Conservation (phyloP, 2,113 vertebrate genomes). For the Haplotaxodon microlepis region DNA sequence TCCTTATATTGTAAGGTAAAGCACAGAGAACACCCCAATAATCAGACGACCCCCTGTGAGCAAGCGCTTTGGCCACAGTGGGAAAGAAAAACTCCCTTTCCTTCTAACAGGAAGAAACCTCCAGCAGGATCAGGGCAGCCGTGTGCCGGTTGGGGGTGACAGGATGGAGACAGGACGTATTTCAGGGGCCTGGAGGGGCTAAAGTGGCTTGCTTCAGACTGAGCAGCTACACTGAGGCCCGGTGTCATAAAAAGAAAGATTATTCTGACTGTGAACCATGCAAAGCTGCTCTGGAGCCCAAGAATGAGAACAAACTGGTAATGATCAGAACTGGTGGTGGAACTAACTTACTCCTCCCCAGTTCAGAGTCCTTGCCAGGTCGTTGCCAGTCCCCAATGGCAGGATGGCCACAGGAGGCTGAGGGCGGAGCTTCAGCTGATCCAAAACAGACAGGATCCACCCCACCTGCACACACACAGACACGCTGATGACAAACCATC, state of each 20-base stretch:
- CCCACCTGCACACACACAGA: constrained; percentile 76
- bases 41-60: background rate
- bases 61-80: background rate
- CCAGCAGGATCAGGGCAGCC: background rate
- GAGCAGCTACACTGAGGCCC: background rate
- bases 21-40: background rate
- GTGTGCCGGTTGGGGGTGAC: background rate
- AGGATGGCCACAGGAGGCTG: constrained; percentile 88
- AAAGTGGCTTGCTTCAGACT: background rate
- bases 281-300: background rate
- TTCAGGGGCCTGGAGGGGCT: background rate
- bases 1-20: background rate
- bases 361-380: constrained; percentile 92
- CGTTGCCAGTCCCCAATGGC: constrained; percentile 91
- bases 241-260: background rate
- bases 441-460: constrained; percentile 92
- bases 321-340: background rate
- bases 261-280: background rate
- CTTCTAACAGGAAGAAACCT: background rate
- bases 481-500: background rate
- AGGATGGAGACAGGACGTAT: background rate
- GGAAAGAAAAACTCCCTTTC: background rate
- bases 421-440: constrained; percentile 84
- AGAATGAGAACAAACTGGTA: background rate
- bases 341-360: constrained; percentile 85